Conservation (phyloP, 2,113 vertebrate genomes). For the Mixornis gularis region DNA sequence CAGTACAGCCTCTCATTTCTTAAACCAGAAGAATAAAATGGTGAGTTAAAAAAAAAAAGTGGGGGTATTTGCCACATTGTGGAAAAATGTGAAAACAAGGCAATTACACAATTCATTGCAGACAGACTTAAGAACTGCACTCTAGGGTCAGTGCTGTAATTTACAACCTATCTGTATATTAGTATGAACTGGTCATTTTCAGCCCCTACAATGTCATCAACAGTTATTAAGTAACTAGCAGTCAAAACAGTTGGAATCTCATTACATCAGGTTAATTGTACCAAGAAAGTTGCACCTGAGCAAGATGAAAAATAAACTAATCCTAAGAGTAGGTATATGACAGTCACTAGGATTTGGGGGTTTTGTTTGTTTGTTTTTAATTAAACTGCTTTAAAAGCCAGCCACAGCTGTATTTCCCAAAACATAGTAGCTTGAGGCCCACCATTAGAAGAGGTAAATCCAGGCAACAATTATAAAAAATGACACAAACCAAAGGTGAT, state of each 20-base stretch:
- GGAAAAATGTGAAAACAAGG: not conserved
- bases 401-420: not conserved
- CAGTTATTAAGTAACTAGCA: not conserved
- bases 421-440: not conserved
- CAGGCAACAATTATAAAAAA: not conserved
- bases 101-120: not conserved
- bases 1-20: not conserved
- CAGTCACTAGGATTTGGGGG: not conserved
- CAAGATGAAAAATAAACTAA: not conserved
- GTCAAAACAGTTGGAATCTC: not conserved
- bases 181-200: not conserved
- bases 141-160: not conserved
- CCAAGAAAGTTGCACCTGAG: not conserved
- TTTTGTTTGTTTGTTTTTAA: not conserved
- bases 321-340: not conserved
- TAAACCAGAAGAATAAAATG: not conserved
- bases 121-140: not conserved
- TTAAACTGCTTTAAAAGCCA: not conserved
- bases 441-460: fast-evolving
- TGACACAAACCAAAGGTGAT: not conserved
- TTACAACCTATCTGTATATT: not conserved
- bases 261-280: not conserved
- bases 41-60: not conserved
- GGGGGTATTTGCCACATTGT: not conserved
- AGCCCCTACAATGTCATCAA: not conserved